These are phyloP conservation scores for Daboia siamensis DNA, from an alignment of 2,113 vertebrate genomes.

Conservation along the genomic window DNA sequence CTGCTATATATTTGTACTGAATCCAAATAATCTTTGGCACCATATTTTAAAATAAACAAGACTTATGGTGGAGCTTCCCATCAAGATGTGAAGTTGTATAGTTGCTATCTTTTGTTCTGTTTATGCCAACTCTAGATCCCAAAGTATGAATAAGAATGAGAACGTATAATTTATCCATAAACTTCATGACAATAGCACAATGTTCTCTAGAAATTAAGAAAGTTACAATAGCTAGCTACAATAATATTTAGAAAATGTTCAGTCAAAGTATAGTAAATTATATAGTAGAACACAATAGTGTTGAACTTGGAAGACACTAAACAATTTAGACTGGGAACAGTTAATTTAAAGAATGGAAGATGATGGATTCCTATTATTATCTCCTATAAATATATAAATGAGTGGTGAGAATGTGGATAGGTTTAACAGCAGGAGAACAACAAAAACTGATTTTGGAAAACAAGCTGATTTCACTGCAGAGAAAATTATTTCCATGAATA, in stretches of 20 bases:
- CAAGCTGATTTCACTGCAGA: slow-evolving; percentile 55
- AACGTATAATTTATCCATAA: slow-evolving; percentile 2
- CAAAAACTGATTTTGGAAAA: slow-evolving; percentile 53
- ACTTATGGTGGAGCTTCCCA: not conserved
- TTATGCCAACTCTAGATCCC: not conserved
- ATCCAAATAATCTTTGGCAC: not conserved
- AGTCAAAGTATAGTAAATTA: slow-evolving; percentile 41
- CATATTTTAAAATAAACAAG: not conserved
- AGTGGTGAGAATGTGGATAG: slow-evolving; percentile 54
- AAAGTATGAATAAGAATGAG: not conserved
- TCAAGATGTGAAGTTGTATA: not conserved
- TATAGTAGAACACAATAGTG: slow-evolving; percentile 53
- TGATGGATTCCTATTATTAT: slow-evolving; percentile 49
- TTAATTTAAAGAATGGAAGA: slow-evolving; percentile 50
- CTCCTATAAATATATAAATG: slow-evolving; percentile 57
- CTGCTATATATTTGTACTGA: slow-evolving; percentile 12
- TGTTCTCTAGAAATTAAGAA: not conserved
- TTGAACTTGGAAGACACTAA: slow-evolving; percentile 54
- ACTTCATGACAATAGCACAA: not conserved
- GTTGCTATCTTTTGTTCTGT: not conserved
- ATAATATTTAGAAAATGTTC: slow-evolving; percentile 7
- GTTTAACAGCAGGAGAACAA: slow-evolving; percentile 42
- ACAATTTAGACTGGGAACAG: slow-evolving; percentile 54
- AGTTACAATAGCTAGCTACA: not conserved
- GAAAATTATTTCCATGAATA: slow-evolving; percentile 60